These are phyloP conservation scores for Chaunax sp. DNA, from an alignment of 2,797 vertebrate species.

Conservation along the genomic window DNA sequence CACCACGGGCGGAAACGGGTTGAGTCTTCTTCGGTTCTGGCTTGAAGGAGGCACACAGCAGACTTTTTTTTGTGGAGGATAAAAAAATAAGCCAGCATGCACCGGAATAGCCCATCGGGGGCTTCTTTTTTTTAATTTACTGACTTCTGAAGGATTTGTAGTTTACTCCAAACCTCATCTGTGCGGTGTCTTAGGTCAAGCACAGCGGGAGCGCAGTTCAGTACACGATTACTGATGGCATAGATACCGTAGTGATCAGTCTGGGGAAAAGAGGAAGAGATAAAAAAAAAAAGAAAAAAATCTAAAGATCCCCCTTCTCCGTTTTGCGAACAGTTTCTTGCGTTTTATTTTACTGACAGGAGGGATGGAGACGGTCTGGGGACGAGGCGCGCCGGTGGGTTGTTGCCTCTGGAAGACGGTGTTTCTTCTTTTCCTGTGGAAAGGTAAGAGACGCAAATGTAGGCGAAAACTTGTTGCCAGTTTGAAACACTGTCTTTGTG, in stretches of 20 bases:
- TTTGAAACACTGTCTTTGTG: conserved; percentile 7
- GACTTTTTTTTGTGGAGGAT: conserved; percentile 44
- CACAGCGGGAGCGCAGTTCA: conserved; percentile 53
- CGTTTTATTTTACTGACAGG: conserved; percentile 20
- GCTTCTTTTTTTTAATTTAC: conserved; percentile 23
- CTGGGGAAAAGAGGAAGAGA: conserved; percentile 1
- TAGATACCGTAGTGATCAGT: conserved; percentile 51
- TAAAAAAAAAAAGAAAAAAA: no score
- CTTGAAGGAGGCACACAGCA: conserved; percentile 31
- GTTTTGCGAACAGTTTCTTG: conserved; percentile 49
- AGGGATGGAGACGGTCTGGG: conserved; percentile 67
- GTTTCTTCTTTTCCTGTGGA: conserved; percentile 68
- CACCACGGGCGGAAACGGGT: conserved; percentile 8
- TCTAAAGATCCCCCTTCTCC: neutral
- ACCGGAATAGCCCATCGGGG: conserved; percentile 34
- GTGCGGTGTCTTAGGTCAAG: conserved; percentile 48
- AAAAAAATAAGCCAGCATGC: conserved; percentile 30
- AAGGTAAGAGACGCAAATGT: conserved; percentile 67
- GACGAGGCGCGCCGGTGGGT: conserved; percentile 52
- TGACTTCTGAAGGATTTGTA: conserved; percentile 64
- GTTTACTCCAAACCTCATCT: conserved; percentile 51
- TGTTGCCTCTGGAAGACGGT: conserved; percentile 63
- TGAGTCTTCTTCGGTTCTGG: conserved; percentile 29
- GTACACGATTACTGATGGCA: conserved; percentile 62
- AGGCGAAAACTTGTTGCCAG: conserved; percentile 63